A percentile compares a stretch with the other conserved stretches of the same genome.
phyloP scores from a whole-genome alignment of 2,888 invertebrate species.

The Athripsodes cinereus region DNA sequence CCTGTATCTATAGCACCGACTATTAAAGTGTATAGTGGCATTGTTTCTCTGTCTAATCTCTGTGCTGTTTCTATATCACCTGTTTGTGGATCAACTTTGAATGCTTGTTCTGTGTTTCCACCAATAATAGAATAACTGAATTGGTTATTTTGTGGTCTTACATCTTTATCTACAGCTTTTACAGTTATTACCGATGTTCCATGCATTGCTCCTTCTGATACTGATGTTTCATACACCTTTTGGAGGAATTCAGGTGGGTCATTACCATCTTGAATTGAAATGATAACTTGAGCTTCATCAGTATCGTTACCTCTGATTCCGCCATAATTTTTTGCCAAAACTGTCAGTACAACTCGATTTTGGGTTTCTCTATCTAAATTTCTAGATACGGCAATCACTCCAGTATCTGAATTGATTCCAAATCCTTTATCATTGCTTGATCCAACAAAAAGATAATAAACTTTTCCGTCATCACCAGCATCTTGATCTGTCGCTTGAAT shows the following conservation, averaged over 20 bases:
- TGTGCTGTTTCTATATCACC: constrained; percentile 77
- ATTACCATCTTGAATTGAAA: constrained; percentile 92
- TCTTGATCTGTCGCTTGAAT: constrained; percentile 88
- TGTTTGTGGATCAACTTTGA: constrained; percentile 80
- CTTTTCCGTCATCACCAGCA: constrained; percentile 78
- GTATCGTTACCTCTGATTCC: constrained; percentile 93
- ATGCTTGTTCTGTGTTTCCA: constrained; percentile 76
- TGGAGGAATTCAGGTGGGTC: constrained; percentile 92
- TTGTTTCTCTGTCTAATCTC: constrained; percentile 73
- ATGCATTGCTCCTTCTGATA: constrained; percentile 72
- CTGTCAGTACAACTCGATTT: constrained; percentile 81
- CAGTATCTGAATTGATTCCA: constrained; percentile 75
- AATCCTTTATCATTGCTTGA: constrained; percentile 91
- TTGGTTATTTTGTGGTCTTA: constrained; percentile 83
- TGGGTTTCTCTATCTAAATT: constrained; percentile 83
- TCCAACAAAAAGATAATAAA: constrained; percentile 88
- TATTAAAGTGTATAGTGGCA: constrained; percentile 66
- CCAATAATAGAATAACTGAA: constrained; percentile 85
- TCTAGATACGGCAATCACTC: constrained; percentile 76
- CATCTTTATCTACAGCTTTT: constrained; percentile 86
- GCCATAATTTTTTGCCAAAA: constrained; percentile 91
- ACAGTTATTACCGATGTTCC: constrained; percentile 74
- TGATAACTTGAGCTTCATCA: constrained; percentile 89
- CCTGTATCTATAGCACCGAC: constrained; percentile 88
- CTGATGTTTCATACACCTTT: constrained; percentile 66